phyloP scores from a whole-genome alignment of 2,888 invertebrate species.

The Diplolepis rosae region DNA sequence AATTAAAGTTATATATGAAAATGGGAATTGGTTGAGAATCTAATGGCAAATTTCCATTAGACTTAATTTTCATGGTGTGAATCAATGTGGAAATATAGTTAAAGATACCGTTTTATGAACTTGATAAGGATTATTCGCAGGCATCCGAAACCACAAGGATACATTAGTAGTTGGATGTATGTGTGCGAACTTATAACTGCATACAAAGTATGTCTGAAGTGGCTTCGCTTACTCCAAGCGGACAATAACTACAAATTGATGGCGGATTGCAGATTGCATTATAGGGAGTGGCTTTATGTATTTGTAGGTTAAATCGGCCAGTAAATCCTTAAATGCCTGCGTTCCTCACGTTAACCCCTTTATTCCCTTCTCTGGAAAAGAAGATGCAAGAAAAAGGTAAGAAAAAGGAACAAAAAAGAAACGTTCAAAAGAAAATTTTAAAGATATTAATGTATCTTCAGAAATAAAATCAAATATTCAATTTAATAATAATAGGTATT shows the following conservation, averaged over 20 bases:
- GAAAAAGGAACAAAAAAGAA: background rate
- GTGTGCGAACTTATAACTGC: conserved; percentile 5
- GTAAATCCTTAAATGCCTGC: conserved; percentile 8
- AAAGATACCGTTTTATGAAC: conserved; percentile 16
- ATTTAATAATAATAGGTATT: too few species aligned
- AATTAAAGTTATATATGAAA: background rate
- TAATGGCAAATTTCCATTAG: conserved; percentile 13
- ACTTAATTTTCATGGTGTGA: conserved; percentile 9
- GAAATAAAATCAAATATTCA: too few species aligned
- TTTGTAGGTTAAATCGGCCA: conserved; percentile 7
- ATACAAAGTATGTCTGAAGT: conserved; percentile 18
- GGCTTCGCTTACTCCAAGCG: conserved; percentile 20
- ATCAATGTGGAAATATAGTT: background rate
- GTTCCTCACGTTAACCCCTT: background rate
- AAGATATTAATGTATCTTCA: background rate
- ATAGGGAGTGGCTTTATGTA: conserved; percentile 19
- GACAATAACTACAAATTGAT: conserved; percentile 31
- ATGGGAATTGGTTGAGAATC: background rate
- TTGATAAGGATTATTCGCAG: conserved; percentile 21
- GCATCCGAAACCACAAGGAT: conserved; percentile 3
- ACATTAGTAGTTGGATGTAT: background rate
- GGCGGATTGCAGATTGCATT: conserved; percentile 28
- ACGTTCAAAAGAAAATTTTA: background rate
- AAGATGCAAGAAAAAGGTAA: background rate
- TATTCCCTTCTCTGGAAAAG: background rate